Evolutionary conservation across 64 coral and sea anemone species (phyloP).

Genomic region (Platygyra sinensis): DNA sequence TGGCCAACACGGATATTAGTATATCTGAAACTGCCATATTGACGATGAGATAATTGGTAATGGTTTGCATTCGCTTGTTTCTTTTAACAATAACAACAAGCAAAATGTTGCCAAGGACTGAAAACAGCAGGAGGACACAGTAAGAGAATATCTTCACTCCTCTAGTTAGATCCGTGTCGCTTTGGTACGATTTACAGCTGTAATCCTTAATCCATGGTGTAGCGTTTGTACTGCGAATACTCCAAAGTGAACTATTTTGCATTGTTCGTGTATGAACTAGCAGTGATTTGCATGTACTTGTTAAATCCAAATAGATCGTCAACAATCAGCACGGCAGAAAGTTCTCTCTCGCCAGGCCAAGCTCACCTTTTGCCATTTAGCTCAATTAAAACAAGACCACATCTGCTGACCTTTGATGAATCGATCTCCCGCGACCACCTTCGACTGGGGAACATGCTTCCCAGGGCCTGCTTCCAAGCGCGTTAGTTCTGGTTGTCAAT

Average conservation of each 20-base stretch:
- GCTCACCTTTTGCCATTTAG: no score
- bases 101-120: slow-evolving; percentile 47
- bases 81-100: slow-evolving; percentile 29
- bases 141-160: background rate
- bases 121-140: slow-evolving; percentile 2
- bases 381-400: no score
- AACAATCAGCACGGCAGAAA: no score
- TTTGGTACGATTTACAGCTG: background rate
- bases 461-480: no score
- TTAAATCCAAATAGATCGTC: no score
- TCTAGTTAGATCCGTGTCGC: background rate
- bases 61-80: slow-evolving; percentile 51
- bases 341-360: no score
- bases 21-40: slow-evolving; percentile 73
- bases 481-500: no score
- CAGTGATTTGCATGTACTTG: background rate
- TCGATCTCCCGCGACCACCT: no score
- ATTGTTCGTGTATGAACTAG: background rate
- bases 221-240: background rate
- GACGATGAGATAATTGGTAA: slow-evolving; percentile 60
- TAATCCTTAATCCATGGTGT: background rate
- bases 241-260: background rate
- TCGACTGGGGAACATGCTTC: no score
- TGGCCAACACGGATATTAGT: slow-evolving; percentile 49
- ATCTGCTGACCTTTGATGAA: no score